Evolutionary conservation across 2,888 invertebrate species (phyloP).

Genomic region (Eumerus sabulonum): DNA sequence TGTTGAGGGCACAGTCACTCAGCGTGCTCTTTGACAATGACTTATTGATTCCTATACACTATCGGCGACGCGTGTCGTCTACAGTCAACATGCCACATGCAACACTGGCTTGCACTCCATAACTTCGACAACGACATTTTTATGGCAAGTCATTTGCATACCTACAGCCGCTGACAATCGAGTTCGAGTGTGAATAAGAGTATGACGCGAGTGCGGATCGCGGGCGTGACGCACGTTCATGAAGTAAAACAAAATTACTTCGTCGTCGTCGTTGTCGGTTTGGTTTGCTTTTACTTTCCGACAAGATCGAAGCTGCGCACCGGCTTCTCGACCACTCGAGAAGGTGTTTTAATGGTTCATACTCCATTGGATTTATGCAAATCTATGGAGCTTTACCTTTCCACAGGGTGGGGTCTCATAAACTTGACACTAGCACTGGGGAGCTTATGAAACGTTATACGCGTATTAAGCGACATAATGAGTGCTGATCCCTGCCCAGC

Average conservation of each 20-base stretch:
- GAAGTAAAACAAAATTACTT: constrained; percentile 20
- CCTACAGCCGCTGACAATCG: neutral
- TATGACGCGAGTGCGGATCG: neutral
- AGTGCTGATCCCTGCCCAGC: too few species aligned
- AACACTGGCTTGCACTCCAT: constrained; percentile 17
- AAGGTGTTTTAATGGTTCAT: neutral
- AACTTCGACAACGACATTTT: constrained; percentile 39
- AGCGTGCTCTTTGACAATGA: constrained; percentile 17
- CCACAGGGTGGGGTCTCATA: constrained; percentile 7
- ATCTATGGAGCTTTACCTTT: neutral
- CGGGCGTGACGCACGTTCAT: constrained; percentile 15
- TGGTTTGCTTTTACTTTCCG: constrained; percentile 56
- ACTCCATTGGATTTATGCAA: neutral
- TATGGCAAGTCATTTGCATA: constrained; percentile 56
- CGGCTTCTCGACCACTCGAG: constrained; percentile 8
- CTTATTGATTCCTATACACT: constrained; percentile 49
- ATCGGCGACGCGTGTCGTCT: constrained; percentile 44
- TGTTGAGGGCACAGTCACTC: neutral
- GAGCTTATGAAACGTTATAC: too few species aligned
- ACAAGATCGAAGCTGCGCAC: constrained; percentile 11
- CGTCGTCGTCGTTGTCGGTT: constrained; percentile 28
- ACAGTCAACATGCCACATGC: constrained; percentile 1
- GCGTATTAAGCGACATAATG: too few species aligned
- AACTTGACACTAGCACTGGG: neutral
- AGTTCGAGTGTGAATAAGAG: neutral